These are phyloP conservation scores for Pachycephala philippinensis DNA, from an alignment of 2,113 vertebrate genomes.

Conservation along the genomic window DNA sequence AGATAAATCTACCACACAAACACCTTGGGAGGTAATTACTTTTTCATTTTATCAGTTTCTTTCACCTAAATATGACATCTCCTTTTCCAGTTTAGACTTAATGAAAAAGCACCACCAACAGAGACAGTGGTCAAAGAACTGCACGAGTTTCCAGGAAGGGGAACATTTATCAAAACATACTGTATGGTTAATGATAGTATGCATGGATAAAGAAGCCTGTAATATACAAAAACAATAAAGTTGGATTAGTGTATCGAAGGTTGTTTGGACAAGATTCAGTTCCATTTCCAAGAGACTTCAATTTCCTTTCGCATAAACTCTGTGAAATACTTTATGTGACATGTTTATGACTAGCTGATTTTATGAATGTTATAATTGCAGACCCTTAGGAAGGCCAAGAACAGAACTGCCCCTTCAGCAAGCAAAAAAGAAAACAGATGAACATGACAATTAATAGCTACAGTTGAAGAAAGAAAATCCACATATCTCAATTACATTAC, in stretches of 20 bases:
- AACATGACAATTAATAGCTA: not conserved
- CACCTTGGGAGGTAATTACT: slow-evolving; percentile 7
- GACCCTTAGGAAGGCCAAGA: slow-evolving; percentile 46
- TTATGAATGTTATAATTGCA: slow-evolving; percentile 64
- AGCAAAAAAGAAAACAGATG: slow-evolving; percentile 48
- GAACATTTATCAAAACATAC: slow-evolving; percentile 67
- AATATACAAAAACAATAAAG: slow-evolving; percentile 82
- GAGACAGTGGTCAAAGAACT: slow-evolving; percentile 7
- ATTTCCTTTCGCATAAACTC: slow-evolving; percentile 76
- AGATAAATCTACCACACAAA: not conserved
- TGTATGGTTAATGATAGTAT: slow-evolving; percentile 66
- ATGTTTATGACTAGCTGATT: slow-evolving; percentile 66
- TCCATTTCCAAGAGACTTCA: slow-evolving; percentile 78
- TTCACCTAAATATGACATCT: not conserved
- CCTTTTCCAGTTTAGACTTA: slow-evolving; percentile 46
- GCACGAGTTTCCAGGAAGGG: not conserved
- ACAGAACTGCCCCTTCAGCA: slow-evolving; percentile 41
- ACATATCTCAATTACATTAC: not conserved
- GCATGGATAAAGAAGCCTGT: slow-evolving; percentile 56
- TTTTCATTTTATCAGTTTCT: slow-evolving; percentile 5
- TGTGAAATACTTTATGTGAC: slow-evolving; percentile 66
- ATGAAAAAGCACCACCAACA: slow-evolving; percentile 24
- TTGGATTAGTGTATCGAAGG: slow-evolving; percentile 58
- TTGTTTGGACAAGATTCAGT: slow-evolving; percentile 81
- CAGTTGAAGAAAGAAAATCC: not conserved